These are phyloP conservation scores for Eutrigla gurnardus DNA, from an alignment of 2,797 vertebrate genomes.

Conservation along the genomic window DNA sequence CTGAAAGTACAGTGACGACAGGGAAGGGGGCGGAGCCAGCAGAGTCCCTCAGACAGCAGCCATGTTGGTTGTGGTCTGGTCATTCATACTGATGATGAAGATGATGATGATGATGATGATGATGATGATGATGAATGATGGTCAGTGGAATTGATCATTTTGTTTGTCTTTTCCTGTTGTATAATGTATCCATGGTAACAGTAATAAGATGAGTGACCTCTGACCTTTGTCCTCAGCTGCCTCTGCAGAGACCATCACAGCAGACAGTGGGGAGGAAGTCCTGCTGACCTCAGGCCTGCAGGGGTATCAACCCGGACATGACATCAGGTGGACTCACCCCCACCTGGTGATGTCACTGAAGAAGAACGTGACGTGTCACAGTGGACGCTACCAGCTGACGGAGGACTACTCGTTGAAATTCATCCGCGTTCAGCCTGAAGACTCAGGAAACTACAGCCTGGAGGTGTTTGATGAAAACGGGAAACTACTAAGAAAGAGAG, in stretches of 20 bases:
- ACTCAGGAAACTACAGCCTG: constrained; percentile 49
- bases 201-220: neutral
- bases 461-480: constrained; percentile 19
- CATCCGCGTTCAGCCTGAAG: neutral
- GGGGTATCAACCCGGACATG: fast-evolving
- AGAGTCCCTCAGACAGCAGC: no score
- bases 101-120: constrained; percentile 14
- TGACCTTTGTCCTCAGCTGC: constrained; percentile 44
- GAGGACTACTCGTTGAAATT: constrained; percentile 20
- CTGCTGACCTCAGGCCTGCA: neutral
- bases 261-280: neutral
- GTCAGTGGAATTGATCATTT: neutral
- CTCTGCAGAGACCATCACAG: neutral
- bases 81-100: constrained; percentile 12
- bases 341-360: constrained; percentile 4
- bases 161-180: neutral
- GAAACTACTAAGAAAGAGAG: fast-evolving
- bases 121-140: constrained; percentile 8
- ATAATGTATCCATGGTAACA: neutral
- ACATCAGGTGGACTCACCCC: constrained; percentile 40
- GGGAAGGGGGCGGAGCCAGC: no score
- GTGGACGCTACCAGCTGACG: constrained; percentile 34
- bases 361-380: neutral
- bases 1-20: no score
- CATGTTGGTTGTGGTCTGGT: neutral